Evolutionary conservation across 2,888 invertebrate species (phyloP).

Genomic region (Amiota mariae): DNA sequence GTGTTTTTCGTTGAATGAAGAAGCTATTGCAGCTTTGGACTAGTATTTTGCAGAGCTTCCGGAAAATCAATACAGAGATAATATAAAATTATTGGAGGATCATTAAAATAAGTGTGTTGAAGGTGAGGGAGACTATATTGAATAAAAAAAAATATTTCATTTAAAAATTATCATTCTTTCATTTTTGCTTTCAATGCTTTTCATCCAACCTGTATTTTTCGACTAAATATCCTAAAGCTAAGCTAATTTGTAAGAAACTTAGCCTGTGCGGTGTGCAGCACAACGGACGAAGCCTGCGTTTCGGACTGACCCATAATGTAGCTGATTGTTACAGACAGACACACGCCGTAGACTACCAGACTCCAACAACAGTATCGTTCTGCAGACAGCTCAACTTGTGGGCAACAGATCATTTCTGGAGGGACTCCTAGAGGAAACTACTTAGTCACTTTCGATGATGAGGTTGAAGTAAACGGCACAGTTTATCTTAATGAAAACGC

Average conservation of each 20-base stretch:
- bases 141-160: too few relatives aligned
- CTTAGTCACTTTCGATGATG: neutral
- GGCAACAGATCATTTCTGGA: neutral
- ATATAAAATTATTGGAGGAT: too few relatives aligned
- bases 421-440: neutral
- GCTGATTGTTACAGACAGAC: neutral
- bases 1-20: too few relatives aligned
- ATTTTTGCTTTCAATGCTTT: too few relatives aligned
- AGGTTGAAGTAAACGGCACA: neutral
- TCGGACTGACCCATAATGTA: neutral
- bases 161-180: too few relatives aligned
- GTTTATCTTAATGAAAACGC: neutral
- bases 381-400: neutral
- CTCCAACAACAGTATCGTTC: neutral
- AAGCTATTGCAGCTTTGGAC: too few relatives aligned
- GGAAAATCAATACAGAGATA: too few relatives aligned
- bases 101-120: too few relatives aligned
- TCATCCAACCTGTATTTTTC: too few relatives aligned
- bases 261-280: neutral
- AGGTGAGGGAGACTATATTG: too few relatives aligned
- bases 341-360: neutral
- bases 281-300: neutral
- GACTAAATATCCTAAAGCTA: neutral
- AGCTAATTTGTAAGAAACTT: neutral
- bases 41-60: too few relatives aligned